Base-by-base conservation (phyloP, 2,113 vertebrate genomes). In the Caloenas nicobarica region DNA sequence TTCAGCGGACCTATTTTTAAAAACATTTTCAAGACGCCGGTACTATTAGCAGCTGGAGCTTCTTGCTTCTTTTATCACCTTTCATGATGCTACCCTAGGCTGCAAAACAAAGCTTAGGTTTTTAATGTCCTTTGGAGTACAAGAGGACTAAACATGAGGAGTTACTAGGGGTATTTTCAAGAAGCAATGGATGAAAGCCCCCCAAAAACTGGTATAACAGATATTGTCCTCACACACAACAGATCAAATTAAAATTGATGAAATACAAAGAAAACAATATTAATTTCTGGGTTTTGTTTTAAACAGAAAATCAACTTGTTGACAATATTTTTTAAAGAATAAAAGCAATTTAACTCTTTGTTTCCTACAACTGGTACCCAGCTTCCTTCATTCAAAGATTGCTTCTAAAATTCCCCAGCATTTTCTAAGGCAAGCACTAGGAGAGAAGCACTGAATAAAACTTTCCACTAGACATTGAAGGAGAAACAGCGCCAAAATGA, bases 401-500 rank as follows among this genome's bases (percentile, higher is more conserved):
- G 11, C 33, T 88, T 36, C 60, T 83, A 36, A 24, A 92, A 65
- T 34, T 60, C 50, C 26, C 24, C 18, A 78, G 34, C 16, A 21
- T 68, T 82, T 89, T 80, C 81, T 18, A 42, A 36, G 19, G 28
- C 33, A 57, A 84, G 68, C 23, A 57, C 23, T 60, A 83, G 28
- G 22, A 51, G 31, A 57, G 71, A 86, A 84, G 13, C 61, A 88
- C 2, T 19, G 54, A 73, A 87, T 78, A 46, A 81, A 46, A 51
- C 84, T 81, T 94, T 93, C 31, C n/a, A 11, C 10, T 70, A 81
- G 69, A 33, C 85, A 90, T 74, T 29, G 28, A 51, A 81, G 95
- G 92, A 81, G 68, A 68, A 79, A 78, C 85, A 60, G 60, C 73
- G 72, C 86, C 86, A 54, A 94, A 95, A 80, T 19, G 95, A 93